Percentiles rank a stretch among this genome's conserved stretches.
phyloP scores from a whole-genome alignment of 2,113 vertebrate species.

The Clarias gariepinus region DNA sequence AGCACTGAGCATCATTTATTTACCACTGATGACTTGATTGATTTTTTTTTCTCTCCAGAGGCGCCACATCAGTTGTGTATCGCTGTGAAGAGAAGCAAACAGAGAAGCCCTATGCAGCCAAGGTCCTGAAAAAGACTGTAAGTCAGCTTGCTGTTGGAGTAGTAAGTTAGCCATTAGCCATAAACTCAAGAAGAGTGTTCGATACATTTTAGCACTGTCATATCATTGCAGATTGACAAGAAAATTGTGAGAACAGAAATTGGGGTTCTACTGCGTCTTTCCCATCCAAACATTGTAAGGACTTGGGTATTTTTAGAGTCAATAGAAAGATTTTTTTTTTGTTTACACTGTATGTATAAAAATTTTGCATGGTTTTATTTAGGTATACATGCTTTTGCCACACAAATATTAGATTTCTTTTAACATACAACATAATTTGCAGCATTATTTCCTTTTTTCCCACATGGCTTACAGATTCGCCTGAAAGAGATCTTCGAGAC shows the following conservation, averaged over 20 bases:
- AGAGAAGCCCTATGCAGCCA: conserved; percentile 77
- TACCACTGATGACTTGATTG: conserved; percentile 11
- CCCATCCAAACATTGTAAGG: conserved; percentile 88
- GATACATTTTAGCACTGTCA: neutral
- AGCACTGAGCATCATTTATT: neutral
- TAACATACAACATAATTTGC: neutral
- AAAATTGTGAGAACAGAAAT: conserved; percentile 89
- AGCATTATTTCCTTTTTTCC: neutral
- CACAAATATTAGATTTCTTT: neutral
- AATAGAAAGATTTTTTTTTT: neutral
- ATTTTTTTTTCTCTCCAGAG: conserved; percentile 63
- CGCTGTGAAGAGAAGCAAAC: conserved; percentile 85
- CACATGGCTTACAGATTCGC: conserved; percentile 75
- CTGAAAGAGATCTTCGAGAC: conserved; percentile 92
- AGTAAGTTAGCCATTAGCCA: neutral
- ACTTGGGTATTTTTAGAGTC: neutral
- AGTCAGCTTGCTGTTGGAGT: conserved; percentile 51
- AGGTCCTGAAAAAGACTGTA: conserved; percentile 88
- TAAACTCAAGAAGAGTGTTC: neutral
- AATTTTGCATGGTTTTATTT: neutral
- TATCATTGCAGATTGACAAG: conserved; percentile 79
- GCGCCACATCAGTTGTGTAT: conserved; percentile 84
- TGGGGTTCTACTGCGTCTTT: conserved; percentile 83
- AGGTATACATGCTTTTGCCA: neutral
- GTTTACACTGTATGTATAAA: neutral